Evolutionary conservation across 2,113 vertebrate species (phyloP), one percentile per base, ranked within the genome.

Genomic region (Elachura formosa): DNA sequence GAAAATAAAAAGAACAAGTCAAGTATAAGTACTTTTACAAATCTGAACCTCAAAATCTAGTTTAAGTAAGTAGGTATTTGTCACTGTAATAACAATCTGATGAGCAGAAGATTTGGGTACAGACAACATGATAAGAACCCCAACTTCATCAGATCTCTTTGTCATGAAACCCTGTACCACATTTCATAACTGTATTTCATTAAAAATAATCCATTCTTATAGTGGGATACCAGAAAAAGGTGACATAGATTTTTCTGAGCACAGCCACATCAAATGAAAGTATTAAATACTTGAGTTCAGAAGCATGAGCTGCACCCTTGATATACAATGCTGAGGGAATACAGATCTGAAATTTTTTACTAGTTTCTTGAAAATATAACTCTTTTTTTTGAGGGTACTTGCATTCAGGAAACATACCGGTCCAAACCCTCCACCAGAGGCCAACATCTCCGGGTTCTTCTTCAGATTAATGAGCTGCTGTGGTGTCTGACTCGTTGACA

Each of bases 401-500:
- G 16, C 86, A 49, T 16, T 51, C 23, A 46, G 71, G 15, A 48
- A 49, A 98, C 99, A 97, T 95, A 99, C 99, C 6, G 99, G 99
- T 58, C 99, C 99, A 56, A 99, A 99, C 61, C 99, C 99, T 25
- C 99, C 99, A 45, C 99, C 99, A 11, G 98, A 98, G 61, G 98
- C 97, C 51, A 99, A 97, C 14, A 98, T 98, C 40, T 99, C 98
- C 0, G 99, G 99, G 89, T 99, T 97, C 74, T 89, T 98, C 82
- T 98, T 97, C 71, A 99, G 96, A 89, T 99, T 97, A 33, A 98
- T 85, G 93, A 99, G 98, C 77, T 99, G 99, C 75, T 99, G 98
- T 20, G 99, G 99, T 7, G 99, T 99, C 96, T 99, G 99, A 96
- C 99, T 99, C 2, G 99, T 99, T 34, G 99, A 99, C 67, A 99